Percentiles rank a stretch among this genome's conserved stretches.
These are phyloP conservation scores for Ivindomyrus marchei DNA, from an alignment of 2,113 vertebrate genomes.

Conservation along the genomic window DNA sequence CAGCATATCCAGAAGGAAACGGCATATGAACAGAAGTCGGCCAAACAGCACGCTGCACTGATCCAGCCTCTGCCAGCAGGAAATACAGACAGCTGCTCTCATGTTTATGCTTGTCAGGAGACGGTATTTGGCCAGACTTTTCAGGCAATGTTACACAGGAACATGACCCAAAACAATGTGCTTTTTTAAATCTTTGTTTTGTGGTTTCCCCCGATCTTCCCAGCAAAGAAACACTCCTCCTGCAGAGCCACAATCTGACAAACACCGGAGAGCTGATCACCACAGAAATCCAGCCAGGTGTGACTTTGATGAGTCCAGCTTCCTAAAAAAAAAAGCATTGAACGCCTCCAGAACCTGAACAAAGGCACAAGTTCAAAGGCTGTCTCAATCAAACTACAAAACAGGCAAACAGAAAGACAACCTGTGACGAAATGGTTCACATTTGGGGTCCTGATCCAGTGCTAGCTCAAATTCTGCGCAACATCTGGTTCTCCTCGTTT, in stretches of 20 bases:
- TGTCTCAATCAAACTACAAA: no score
- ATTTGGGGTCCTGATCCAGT: background rate
- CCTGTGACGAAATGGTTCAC: background rate
- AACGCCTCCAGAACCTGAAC: background rate
- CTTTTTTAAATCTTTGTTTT: background rate
- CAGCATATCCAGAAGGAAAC: background rate
- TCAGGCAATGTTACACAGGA: background rate
- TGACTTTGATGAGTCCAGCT: background rate
- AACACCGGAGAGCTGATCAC: background rate
- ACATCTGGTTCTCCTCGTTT: constrained; percentile 7
- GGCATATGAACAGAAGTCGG: background rate
- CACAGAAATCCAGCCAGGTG: background rate
- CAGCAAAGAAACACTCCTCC: background rate
- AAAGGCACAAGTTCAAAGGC: background rate
- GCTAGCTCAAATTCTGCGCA: background rate
- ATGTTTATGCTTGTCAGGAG: background rate
- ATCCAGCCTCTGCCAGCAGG: background rate
- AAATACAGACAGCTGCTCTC: background rate
- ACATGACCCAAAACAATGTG: background rate
- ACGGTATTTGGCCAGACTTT: background rate
- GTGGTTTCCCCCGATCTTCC: background rate
- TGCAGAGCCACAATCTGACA: background rate
- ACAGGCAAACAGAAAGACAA: background rate
- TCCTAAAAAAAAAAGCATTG: background rate
- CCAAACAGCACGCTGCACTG: background rate